Conservation (phyloP, 2,797 vertebrate genomes). For the Sebastes reedi region DNA sequence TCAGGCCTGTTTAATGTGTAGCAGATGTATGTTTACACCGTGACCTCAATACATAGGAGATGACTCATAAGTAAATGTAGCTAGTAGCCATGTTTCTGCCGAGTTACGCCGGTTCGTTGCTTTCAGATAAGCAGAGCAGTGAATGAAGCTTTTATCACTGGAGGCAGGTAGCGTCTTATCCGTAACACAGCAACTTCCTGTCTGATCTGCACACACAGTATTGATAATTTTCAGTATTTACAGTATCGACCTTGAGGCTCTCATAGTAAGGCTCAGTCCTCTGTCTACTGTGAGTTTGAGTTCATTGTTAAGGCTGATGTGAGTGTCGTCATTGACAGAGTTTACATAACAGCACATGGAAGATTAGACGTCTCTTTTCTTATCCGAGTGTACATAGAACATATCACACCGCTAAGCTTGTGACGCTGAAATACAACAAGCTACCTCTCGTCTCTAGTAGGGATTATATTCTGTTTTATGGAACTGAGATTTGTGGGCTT, state of each 20-base stretch:
- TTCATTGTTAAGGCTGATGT: neutral
- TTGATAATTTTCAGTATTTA: neutral
- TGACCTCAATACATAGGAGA: slow-evolving; percentile 57
- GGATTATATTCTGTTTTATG: neutral
- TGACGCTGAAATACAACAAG: neutral
- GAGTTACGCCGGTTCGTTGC: slow-evolving; percentile 5
- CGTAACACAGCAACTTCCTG: neutral
- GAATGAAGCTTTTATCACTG: slow-evolving; percentile 19
- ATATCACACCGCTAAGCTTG: neutral
- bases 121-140: slow-evolving; percentile 25
- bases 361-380: neutral
- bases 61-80: slow-evolving; percentile 60
- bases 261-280: neutral
- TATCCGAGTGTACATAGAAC: neutral
- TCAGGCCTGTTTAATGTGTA: slow-evolving; percentile 42
- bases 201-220: neutral
- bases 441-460: neutral
- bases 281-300: neutral
- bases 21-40: slow-evolving; percentile 56
- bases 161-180: neutral
- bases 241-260: neutral
- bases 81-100: slow-evolving; percentile 13
- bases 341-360: slow-evolving; percentile 38
- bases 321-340: slow-evolving; percentile 3
- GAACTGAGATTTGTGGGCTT: neutral